Base-by-base conservation (phyloP, 2,888 invertebrate genomes). In the Rhamnusium bicolor region DNA sequence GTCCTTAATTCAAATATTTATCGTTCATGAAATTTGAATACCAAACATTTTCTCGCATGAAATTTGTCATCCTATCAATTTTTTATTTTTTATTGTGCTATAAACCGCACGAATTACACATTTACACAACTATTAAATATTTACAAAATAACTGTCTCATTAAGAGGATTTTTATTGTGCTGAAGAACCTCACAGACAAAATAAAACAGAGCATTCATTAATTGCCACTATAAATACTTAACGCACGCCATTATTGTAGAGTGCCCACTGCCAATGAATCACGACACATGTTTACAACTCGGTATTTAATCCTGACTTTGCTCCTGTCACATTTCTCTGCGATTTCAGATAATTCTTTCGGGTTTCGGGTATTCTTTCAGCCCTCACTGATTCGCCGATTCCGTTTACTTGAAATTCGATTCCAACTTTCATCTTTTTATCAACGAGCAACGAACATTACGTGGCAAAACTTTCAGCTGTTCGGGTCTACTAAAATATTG, bases 221-320 rank as follows among this genome's bases (percentile, higher is more conserved):
- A 82, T 82, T 81, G 79, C 77, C 68, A 71, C 80, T 79, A 80
- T 82, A 81, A 82, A 82, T 81, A 82, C 77, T 63, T 40, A 77
- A 75, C 76, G 75, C 79, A 72, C 70, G 77, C 79, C 79, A 79
- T 82, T 80, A 76, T 79, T 81, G 75, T 74, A 67, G 70, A 63
- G 72, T 62, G 75, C 72, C 56, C 69, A 63, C 68, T 79, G 77
- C 79, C 79, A 80, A 80, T 81, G 82, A 81, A 81, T 82, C 79
- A 80, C 80, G 74, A 80, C 81, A 82, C 80, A 78, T 82, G 81
- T 79, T 81, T 79, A 82, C 80, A 80, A 76, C 72, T 47, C 58
- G 72, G 74, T 75, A 69, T 80, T 80, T 80, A 81, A 81, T 82
- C 77, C 79, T 63, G 69, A 68, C 70, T 77, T 63, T 65, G 49